Evolutionary conservation across 2,113 vertebrate genomes (phyloP), one percentile per base, ranked within the genome.

Genomic region (Notothenia coriiceps): DNA sequence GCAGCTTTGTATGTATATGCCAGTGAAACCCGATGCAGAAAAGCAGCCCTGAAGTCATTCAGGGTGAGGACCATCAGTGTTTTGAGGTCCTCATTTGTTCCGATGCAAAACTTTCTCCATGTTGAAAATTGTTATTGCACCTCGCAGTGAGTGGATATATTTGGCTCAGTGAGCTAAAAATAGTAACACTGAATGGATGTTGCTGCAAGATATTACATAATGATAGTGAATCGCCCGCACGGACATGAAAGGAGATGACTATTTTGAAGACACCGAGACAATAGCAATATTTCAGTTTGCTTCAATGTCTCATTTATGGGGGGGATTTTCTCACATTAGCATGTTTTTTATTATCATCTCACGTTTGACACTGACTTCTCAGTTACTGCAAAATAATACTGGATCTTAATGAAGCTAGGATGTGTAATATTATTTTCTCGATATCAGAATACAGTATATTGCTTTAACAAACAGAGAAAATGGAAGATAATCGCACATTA

Each of bases 161-260:
- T 89, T 86, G 80, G 80, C 82, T 86, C 79, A 12, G 12, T 22
- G 7, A 63, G 85, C 80, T 54, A 49, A 85, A 86, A 73, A 82
- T 88, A 90, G 85, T 61, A 81, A 56, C 84, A 59, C 65, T 84
- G 87, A 87, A 90, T 89, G 86, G 86, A 74, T 88, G 87, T 72
- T 78, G 75, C 80, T 81, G 85, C 76, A 73, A 72, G 70, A 79
- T 80, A 83, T 91, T 92, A 90, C 83, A 84, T 93, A 93, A 92
- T 87, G 68, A 73, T 80, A 84, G 76, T 90, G 83, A 80, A 50
- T 82, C 83, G 87, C 78, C 79, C 67, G 47, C 83, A 57, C 25
- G 61, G 62, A 69, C 82, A 73, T 82, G 80, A 82, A 84, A 84
- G 69, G 72, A 78, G 68, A 51, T 1, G 77, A 66, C 71, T 79